These are phyloP conservation scores for Drosophila pandora DNA, from an alignment of 1,140 invertebrate species.

Conservation along the genomic window DNA sequence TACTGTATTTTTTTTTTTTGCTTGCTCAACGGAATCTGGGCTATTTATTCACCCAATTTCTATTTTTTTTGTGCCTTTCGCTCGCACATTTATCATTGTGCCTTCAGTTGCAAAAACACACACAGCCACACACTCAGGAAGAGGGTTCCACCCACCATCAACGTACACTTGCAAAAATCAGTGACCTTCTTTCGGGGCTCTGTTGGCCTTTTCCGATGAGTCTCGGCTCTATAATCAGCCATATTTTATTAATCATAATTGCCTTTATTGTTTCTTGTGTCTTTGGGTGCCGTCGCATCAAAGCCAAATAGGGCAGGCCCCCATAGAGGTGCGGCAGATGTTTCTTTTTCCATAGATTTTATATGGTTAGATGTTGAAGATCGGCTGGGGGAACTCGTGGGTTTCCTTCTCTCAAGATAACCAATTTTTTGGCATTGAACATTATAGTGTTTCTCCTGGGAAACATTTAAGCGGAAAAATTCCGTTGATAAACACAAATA, in stretches of 20 bases:
- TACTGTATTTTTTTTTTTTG: constrained; percentile 46
- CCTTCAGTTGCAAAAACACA: constrained; percentile 68
- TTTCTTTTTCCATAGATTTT: constrained; percentile 8
- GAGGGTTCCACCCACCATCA: constrained; percentile 63
- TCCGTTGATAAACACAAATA: constrained; percentile 9
- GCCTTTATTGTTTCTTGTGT: constrained; percentile 34
- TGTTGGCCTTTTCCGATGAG: constrained; percentile 33
- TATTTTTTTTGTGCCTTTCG: constrained; percentile 59
- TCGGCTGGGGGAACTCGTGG: background rate
- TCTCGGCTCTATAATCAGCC: constrained; percentile 34
- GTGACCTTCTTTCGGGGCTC: constrained; percentile 23
- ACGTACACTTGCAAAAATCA: constrained; percentile 69
- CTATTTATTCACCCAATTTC: constrained; percentile 83
- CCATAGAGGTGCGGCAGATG: constrained; percentile 31
- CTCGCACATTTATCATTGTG: constrained; percentile 81
- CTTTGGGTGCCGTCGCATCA: constrained; percentile 16
- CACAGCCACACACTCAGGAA: constrained; percentile 27
- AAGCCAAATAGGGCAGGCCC: constrained; percentile 34
- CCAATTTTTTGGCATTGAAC: no score
- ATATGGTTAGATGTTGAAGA: constrained; percentile 2
- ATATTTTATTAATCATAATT: constrained; percentile 52
- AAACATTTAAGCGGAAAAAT: background rate
- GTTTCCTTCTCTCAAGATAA: background rate
- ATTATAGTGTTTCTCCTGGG: background rate
- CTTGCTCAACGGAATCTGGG: constrained; percentile 80